Percentiles rank a stretch among this genome's conserved stretches.
phyloP scores from a whole-genome alignment of 2,888 invertebrate species.

The Dryocosmus kuriphilus region DNA sequence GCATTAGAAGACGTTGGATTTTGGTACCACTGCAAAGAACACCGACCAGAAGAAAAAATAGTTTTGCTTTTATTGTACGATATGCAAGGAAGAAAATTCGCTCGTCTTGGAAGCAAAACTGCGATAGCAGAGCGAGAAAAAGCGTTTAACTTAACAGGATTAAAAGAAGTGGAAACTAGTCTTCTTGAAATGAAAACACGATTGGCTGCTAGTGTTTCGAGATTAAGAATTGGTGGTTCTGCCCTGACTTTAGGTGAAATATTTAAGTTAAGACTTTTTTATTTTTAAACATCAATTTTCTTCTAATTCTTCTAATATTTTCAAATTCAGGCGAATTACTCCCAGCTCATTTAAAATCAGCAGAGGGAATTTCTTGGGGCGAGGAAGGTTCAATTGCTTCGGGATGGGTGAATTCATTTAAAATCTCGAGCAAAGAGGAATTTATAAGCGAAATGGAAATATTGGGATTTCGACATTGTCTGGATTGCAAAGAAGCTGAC shows the following conservation, averaged over 20 bases:
- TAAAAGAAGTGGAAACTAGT: conserved; percentile 81
- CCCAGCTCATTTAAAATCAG: conserved; percentile 84
- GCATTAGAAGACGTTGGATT: conserved; percentile 83
- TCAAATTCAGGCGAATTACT: conserved; percentile 82
- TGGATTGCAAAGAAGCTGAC: conserved; percentile 67
- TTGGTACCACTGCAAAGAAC: conserved; percentile 79
- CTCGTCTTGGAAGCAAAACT: conserved; percentile 58
- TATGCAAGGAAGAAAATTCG: conserved; percentile 83
- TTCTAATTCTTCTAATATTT: no score
- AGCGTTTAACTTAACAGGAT: conserved; percentile 65
- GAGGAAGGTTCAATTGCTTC: conserved; percentile 80
- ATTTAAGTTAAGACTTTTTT: background rate
- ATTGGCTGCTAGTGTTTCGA: conserved; percentile 87
- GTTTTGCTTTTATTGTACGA: conserved; percentile 87
- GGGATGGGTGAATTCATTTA: conserved; percentile 90
- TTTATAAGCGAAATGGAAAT: conserved; percentile 78
- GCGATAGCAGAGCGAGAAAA: conserved; percentile 58
- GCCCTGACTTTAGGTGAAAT: conserved; percentile 81
- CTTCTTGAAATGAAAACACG: conserved; percentile 84
- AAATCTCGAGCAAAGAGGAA: conserved; percentile 80
- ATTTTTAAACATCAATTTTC: conserved; percentile 4
- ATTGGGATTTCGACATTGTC: conserved; percentile 78
- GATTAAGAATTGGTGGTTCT: conserved; percentile 86
- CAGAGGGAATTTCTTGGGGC: conserved; percentile 83
- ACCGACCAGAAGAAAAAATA: conserved; percentile 73